These are phyloP conservation scores for Ciconia boyciana DNA, from an alignment of 2,113 vertebrate genomes.

Conservation along the genomic window DNA sequence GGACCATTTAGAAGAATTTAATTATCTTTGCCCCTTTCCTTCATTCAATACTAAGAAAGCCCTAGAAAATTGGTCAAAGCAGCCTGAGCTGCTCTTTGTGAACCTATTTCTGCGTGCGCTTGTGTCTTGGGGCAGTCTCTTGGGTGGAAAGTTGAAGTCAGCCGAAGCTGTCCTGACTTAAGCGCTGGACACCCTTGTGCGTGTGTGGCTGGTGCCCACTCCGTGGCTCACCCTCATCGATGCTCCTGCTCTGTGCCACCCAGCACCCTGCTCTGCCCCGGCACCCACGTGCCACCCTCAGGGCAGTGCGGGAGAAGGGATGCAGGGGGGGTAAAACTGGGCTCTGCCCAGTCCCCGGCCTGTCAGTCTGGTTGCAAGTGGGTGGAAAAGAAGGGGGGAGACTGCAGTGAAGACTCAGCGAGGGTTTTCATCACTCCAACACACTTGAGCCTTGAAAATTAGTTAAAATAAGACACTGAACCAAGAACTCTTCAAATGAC, in stretches of 20 bases:
- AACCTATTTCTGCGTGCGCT: background rate
- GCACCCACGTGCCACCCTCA: background rate
- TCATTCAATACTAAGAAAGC: background rate
- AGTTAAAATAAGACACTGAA: conserved; percentile 4
- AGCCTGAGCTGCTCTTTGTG: background rate
- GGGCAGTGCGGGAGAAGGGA: background rate
- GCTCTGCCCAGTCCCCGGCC: background rate
- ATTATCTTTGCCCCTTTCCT: background rate
- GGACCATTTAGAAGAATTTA: background rate
- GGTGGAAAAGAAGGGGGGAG: background rate
- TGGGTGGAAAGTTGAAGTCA: background rate
- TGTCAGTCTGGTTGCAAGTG: background rate
- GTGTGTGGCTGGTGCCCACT: background rate
- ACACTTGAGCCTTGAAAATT: background rate
- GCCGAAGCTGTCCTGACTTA: background rate
- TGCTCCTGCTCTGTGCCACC: background rate
- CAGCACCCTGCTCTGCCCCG: background rate
- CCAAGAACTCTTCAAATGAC: background rate
- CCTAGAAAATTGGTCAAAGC: background rate
- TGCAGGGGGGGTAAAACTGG: background rate
- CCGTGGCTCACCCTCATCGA: background rate
- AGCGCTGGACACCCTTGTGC: too few relatives aligned
- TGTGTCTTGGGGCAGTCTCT: background rate
- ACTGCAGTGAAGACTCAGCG: rapidly evolving
- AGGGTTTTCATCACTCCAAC: background rate